Conservation (phyloP, 2,888 invertebrate species). For the Sphaeridia pumilis region DNA sequence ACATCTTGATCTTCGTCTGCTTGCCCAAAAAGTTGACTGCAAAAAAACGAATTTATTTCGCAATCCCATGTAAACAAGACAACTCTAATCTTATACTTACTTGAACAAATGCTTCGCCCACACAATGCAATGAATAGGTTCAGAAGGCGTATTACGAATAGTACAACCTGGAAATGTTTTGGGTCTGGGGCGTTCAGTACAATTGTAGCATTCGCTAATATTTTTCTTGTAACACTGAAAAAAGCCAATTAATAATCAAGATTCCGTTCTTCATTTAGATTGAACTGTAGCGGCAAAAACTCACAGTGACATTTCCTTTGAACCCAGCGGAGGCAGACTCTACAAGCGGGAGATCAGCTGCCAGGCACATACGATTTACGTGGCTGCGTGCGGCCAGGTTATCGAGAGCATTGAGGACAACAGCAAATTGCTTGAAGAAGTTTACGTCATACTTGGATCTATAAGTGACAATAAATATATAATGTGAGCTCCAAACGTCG, state of each 20-base stretch:
- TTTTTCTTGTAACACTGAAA: slow-evolving; percentile 56
- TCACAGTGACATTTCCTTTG: slow-evolving; percentile 63
- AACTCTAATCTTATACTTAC: slow-evolving; percentile 44
- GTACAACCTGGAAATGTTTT: slow-evolving; percentile 97
- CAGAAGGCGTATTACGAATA: slow-evolving; percentile 96
- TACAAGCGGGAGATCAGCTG: slow-evolving; percentile 82
- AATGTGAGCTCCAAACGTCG: background rate
- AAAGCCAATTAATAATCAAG: background rate
- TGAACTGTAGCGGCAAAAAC: slow-evolving; percentile 23
- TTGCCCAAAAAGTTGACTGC: slow-evolving; percentile 91
- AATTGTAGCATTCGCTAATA: slow-evolving; percentile 92
- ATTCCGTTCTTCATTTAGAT: background rate
- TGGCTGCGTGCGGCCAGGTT: slow-evolving; percentile 93
- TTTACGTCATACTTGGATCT: slow-evolving; percentile 78
- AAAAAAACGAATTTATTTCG: slow-evolving; percentile 34
- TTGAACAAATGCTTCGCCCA: slow-evolving; percentile 99
- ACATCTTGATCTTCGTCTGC: slow-evolving; percentile 95
- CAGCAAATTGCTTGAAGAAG: slow-evolving; percentile 79
- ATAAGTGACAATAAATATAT: slow-evolving; percentile 41
- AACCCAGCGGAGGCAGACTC: slow-evolving; percentile 98
- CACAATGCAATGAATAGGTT: slow-evolving; percentile 97
- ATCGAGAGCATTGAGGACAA: slow-evolving; percentile 94
- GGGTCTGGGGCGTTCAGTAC: slow-evolving; percentile 77
- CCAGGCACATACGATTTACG: slow-evolving; percentile 96
- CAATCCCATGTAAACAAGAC: slow-evolving; percentile 1